Percentiles rank a stretch among this genome's conserved stretches.
phyloP scores from a whole-genome alignment of 2,113 vertebrate genomes.

The Caloenas nicobarica region DNA sequence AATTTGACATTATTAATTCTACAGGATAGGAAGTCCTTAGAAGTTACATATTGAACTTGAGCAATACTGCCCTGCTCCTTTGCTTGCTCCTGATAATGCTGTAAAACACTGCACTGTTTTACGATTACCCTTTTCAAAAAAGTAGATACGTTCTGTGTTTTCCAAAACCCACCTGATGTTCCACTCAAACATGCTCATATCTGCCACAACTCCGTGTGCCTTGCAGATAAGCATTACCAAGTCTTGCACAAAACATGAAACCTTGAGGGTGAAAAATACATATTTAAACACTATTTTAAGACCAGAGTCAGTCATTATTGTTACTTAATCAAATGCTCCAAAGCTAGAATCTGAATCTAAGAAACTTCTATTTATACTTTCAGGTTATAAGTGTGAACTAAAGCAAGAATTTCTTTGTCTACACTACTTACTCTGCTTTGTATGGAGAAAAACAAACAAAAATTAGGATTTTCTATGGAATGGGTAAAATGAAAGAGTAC shows the following conservation, averaged over 20 bases:
- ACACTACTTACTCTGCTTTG: not conserved
- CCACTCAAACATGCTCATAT: not conserved
- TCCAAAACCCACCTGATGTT: not conserved
- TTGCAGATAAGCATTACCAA: not conserved
- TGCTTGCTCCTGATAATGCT: not conserved
- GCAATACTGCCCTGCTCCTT: not conserved
- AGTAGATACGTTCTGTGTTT: not conserved
- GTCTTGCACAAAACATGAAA: not conserved
- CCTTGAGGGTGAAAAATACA: not conserved
- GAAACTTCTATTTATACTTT: not conserved
- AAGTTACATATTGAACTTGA: fast-evolving
- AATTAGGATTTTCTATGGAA: not conserved
- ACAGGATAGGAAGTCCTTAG: not conserved
- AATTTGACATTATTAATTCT: not conserved
- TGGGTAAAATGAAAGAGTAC: not conserved
- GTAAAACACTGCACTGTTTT: not conserved
- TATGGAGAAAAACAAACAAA: not conserved
- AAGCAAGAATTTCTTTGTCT: not conserved
- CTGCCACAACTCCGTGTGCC: not conserved
- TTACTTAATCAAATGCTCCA: not conserved
- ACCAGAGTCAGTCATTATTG: not conserved
- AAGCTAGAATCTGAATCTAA: not conserved
- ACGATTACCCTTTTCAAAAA: not conserved
- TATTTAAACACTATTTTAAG: not conserved
- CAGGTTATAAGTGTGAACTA: not conserved